Evolutionary conservation across 2,888 invertebrate genomes (phyloP), one percentile per base, ranked within the genome.

Genomic region (Caenorhabditis macrosperma): DNA sequence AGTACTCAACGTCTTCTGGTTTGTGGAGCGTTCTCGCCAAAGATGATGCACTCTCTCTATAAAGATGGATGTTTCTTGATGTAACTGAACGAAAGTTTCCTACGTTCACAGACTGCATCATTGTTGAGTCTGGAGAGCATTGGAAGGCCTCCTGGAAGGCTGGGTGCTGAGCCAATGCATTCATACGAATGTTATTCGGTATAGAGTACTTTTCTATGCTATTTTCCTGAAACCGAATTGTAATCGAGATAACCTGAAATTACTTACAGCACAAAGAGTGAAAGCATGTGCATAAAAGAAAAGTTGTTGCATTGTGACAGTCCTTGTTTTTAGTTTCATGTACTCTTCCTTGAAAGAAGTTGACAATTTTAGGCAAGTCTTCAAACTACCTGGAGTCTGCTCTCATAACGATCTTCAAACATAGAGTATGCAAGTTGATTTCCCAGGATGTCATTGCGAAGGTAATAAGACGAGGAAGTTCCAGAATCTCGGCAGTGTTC

Each of bases 401-500:
- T n/a, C 44, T 22, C 55, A 12, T 46, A 33, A 15, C n/a, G 28
- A 3, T 22, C 20, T 55, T 55, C 50, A 0, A 55, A 17, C n/a
- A 67, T 26, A 6, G 20, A 0, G 17, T 72, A 63, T 7, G 71
- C 71, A 2, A 72, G 28, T 48, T 63, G 63, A 0, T 35, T 0
- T 9, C 71, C 71, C 6, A 72, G 20, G 0, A 72, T 55, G 26
- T n/a, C n/a, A n/a, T n/a, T n/a, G n/a, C n/a, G n/a, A n/a, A n/a
- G n/a, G n/a, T n/a, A n/a, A n/a, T n/a, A n/a, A n/a, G n/a, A n/a
- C n/a, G n/a, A n/a, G n/a, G n/a, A n/a, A n/a, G n/a, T n/a, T n/a
- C n/a, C n/a, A n/a, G n/a, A n/a, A n/a, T n/a, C n/a, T 72, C 71
- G 0, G 71, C 1, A 10, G 63, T 63, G n/a, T 72, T 72, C 15